Base-by-base conservation (phyloP, 1,140 invertebrate species). In the Asbolus verrucosus region DNA sequence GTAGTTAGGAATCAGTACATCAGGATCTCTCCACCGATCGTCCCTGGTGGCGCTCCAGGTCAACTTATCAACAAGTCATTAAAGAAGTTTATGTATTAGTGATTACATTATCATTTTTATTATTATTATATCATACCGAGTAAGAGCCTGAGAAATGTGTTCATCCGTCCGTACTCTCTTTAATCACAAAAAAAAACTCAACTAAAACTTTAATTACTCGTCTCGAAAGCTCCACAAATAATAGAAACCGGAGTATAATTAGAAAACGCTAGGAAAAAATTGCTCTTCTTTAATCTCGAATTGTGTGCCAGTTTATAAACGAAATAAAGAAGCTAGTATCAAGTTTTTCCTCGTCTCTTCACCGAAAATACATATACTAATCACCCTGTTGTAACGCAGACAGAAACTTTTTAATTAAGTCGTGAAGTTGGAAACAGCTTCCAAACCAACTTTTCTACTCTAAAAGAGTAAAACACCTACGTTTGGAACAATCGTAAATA, bases 151-250 rank as follows among this genome's bases (percentile, higher is more conserved):
- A n/a, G n/a, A n/a, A n/a, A n/a, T n/a, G n/a, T n/a, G n/a, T n/a
- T n/a, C n/a, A n/a, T n/a, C n/a, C n/a, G n/a, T n/a, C n/a, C n/a
- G n/a, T n/a, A n/a, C n/a, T n/a, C n/a, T n/a, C n/a, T n/a, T n/a
- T n/a, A n/a, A n/a, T n/a, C n/a, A n/a, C n/a, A n/a, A n/a, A n/a
- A n/a, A n/a, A n/a, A n/a, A n/a, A n/a, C n/a, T n/a, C n/a, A n/a
- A n/a, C n/a, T n/a, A n/a, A n/a, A n/a, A n/a, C n/a, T n/a, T n/a
- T 54, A 54, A 54, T 54, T 54, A 54, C 46, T 54, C 46, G 8
- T 54, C 46, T 54, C 41, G 19, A 24, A 9, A 14, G n/a, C 27
- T 54, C 46, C 46, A 21, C 27, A 54, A 54, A 54, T 54, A 54
- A 54, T 54, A 54, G 21, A 54, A 54, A 54, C 46, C 21, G 46